Conservation (phyloP, 2,113 vertebrate species). For the Siniperca chuatsi region DNA sequence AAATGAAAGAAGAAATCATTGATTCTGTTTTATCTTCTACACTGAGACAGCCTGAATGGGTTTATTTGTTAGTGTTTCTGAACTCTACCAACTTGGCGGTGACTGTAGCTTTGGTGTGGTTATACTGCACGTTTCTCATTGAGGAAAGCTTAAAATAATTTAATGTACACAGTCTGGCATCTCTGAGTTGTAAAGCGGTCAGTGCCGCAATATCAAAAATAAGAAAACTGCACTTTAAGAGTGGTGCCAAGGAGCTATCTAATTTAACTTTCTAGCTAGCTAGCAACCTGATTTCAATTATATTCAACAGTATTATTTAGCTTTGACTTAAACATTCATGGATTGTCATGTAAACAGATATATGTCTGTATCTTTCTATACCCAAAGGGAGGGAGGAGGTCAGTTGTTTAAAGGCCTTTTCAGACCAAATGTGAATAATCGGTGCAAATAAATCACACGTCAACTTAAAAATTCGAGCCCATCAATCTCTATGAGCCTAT, state of each 20-base stretch:
- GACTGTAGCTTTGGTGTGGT: background rate
- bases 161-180: background rate
- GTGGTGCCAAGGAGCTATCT: background rate
- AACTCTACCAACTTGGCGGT: background rate
- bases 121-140: background rate
- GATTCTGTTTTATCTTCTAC: constrained; percentile 7
- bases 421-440: no score
- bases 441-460: no score
- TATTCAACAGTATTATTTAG: background rate
- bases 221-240: background rate
- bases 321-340: background rate
- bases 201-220: background rate
- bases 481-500: no score
- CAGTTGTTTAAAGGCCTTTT: background rate
- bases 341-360: background rate
- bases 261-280: background rate
- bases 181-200: background rate
- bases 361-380: background rate
- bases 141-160: background rate
- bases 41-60: background rate
- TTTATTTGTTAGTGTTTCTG: constrained; percentile 24
- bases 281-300: background rate
- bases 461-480: no score
- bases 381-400: background rate
- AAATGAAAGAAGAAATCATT: background rate